Percentiles rank a stretch among this genome's conserved stretches.
phyloP scores from a whole-genome alignment of 2,113 vertebrate species.

The Phrynocephalus versicolor region DNA sequence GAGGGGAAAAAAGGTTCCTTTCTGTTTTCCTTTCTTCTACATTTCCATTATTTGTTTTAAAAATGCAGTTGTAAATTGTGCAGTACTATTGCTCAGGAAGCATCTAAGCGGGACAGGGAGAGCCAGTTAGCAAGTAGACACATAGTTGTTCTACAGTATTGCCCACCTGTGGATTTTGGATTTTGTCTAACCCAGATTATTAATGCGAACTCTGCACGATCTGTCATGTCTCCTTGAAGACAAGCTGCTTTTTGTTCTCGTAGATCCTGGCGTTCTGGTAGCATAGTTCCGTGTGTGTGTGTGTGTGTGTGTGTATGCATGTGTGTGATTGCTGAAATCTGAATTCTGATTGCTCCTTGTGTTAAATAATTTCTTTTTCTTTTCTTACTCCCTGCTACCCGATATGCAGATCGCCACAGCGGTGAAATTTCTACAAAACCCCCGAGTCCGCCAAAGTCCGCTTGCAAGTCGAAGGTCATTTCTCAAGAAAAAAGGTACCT shows the following conservation, averaged over 20 bases:
- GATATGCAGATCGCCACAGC: constrained; percentile 88
- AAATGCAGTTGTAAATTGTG: too few species aligned
- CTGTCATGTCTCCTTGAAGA: neutral
- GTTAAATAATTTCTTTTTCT: constrained; percentile 41
- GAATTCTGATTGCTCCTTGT: constrained; percentile 18
- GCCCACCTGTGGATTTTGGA: too few species aligned
- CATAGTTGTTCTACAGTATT: too few species aligned
- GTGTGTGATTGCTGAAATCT: neutral
- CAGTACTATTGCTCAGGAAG: too few species aligned
- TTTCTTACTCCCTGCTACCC: constrained; percentile 25
- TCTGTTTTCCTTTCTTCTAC: too few species aligned
- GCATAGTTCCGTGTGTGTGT: neutral
- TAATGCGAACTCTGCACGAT: neutral
- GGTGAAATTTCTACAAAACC: constrained; percentile 95
- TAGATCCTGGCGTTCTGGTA: neutral
- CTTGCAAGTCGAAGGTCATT: constrained; percentile 89
- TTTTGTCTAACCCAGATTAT: neutral
- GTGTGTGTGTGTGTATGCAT: neutral
- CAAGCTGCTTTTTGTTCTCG: neutral
- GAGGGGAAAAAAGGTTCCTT: too few species aligned
- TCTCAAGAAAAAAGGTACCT: constrained; percentile 96
- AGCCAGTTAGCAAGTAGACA: neutral
- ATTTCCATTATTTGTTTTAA: too few species aligned
- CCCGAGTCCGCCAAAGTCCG: constrained; percentile 91
- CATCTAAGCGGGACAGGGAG: too few species aligned